phyloP scores from a whole-genome alignment of 2,113 vertebrate species.

The Neogobius melanostomus region DNA sequence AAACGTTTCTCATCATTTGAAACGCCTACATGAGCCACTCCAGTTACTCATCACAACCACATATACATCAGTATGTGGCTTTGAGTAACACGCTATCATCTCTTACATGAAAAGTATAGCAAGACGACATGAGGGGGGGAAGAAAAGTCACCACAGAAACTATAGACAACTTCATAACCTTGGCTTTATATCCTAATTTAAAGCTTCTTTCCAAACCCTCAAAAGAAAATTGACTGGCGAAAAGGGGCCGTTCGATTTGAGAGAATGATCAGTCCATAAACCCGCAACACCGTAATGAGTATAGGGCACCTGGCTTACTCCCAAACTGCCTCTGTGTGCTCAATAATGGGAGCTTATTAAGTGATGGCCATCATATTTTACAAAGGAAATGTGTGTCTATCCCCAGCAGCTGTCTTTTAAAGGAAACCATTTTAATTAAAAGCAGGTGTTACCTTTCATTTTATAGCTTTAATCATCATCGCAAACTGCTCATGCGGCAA shows the following conservation, averaged over 20 bases:
- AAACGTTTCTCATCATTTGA: no score
- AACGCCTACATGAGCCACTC: conserved; percentile 45
- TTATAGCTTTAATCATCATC: background rate
- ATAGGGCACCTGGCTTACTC: background rate
- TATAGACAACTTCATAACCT: background rate
- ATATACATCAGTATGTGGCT: conserved; percentile 21
- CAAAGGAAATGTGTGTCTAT: background rate
- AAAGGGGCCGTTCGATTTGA: background rate
- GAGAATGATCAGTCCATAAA: background rate
- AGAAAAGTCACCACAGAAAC: no score
- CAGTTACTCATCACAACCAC: conserved; percentile 29
- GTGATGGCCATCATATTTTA: background rate
- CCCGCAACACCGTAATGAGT: background rate
- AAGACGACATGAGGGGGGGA: no score
- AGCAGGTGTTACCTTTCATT: background rate
- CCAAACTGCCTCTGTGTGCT: background rate
- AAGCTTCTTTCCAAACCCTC: background rate
- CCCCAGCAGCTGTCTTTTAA: conserved; percentile 3
- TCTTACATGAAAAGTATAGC: no score
- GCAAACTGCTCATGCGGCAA: background rate
- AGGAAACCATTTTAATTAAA: conserved; percentile 4
- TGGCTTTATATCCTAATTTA: background rate
- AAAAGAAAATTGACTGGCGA: background rate
- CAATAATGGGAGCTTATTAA: background rate
- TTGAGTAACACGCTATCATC: no score